Evolutionary conservation across 2,113 vertebrate genomes (phyloP).

Genomic region (Triplophysa rosa): DNA sequence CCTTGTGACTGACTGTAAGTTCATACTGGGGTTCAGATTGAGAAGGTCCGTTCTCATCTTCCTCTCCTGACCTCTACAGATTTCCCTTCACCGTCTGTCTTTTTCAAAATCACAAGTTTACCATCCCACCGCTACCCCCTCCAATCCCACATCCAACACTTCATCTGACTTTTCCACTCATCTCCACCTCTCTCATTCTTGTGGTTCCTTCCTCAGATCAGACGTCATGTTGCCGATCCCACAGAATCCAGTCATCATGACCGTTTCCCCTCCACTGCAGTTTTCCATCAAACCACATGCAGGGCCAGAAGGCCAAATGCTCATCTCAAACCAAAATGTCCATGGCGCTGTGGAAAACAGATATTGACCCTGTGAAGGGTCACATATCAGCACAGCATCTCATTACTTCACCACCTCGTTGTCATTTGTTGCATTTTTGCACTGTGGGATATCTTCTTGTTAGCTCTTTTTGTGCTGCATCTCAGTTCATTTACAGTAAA

Average conservation of each 20-base stretch:
- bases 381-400: background rate
- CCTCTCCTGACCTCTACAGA: background rate
- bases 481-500: background rate
- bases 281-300: slow-evolving; percentile 28
- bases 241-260: slow-evolving; percentile 25
- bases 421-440: background rate
- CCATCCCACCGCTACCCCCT: background rate
- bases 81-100: background rate
- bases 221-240: background rate
- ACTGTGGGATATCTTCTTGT: too few relatives aligned
- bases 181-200: background rate
- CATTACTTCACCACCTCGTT: background rate
- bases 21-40: slow-evolving; percentile 1
- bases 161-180: slow-evolving; percentile 8
- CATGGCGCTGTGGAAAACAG: background rate
- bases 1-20: background rate
- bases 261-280: slow-evolving; percentile 11
- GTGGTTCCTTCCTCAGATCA: slow-evolving; percentile 25
- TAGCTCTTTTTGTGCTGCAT: background rate
- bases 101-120: slow-evolving; percentile 26
- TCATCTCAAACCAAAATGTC: slow-evolving; percentile 38
- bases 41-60: background rate
- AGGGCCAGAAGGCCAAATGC: slow-evolving; percentile 25
- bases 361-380: slow-evolving; percentile 5
- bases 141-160: background rate